Conservation (phyloP, 2,888 invertebrate species). For the Erebia aethiops region DNA sequence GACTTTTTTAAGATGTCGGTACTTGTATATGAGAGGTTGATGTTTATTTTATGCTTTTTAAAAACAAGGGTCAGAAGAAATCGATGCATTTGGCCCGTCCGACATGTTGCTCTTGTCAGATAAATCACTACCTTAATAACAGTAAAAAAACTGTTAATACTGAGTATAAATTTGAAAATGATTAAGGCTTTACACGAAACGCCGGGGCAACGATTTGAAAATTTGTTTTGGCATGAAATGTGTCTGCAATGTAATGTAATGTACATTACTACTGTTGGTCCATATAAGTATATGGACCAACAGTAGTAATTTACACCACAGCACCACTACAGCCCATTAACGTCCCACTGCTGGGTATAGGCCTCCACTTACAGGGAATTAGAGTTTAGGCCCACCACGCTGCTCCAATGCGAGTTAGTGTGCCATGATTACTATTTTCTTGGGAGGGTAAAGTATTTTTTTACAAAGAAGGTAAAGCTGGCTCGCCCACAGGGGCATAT, state of each 20-base stretch:
- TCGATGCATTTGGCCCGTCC: slow-evolving; percentile 71
- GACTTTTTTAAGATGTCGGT: slow-evolving; percentile 55
- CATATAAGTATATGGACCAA: too few species aligned
- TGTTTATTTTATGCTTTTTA: slow-evolving; percentile 64
- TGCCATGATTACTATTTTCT: too few species aligned
- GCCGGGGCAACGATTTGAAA: slow-evolving; percentile 35
- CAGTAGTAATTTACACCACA: too few species aligned
- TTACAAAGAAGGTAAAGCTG: too few species aligned
- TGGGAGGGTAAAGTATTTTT: too few species aligned
- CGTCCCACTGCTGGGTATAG: too few species aligned
- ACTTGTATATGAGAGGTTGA: slow-evolving; percentile 51
- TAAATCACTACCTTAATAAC: slow-evolving; percentile 76
- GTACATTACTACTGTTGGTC: too few species aligned
- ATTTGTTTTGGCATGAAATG: slow-evolving; percentile 33
- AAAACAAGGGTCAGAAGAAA: slow-evolving; percentile 70
- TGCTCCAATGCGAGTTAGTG: too few species aligned
- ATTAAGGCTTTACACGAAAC: slow-evolving; percentile 58
- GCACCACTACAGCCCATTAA: too few species aligned
- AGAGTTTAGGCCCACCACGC: too few species aligned
- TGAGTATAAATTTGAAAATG: slow-evolving; percentile 67
- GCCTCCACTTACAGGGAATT: too few species aligned
- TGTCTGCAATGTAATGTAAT: not conserved
- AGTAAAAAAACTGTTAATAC: slow-evolving; percentile 66
- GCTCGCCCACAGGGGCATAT: too few species aligned
- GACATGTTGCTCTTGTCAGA: slow-evolving; percentile 66